phyloP scores from a whole-genome alignment of 2,888 invertebrate genomes.

The Caenorhabditis sp. region DNA sequence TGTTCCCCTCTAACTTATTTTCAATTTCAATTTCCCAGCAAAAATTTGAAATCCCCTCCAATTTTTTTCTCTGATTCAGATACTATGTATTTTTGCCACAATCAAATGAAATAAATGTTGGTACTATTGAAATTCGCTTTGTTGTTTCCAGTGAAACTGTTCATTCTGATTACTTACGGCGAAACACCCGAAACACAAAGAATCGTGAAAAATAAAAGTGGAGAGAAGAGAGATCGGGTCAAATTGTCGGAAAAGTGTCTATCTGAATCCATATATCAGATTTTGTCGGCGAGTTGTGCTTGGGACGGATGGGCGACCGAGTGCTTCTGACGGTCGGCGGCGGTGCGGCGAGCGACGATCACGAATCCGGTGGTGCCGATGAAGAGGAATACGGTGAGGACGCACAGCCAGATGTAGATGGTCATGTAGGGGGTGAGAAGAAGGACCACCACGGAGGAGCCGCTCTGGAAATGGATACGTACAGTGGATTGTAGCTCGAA shows the following conservation, averaged over 20 bases:
- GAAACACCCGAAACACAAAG: slow-evolving; percentile 10
- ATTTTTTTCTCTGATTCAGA: too few relatives aligned
- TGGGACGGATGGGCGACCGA: slow-evolving; percentile 60
- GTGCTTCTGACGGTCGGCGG: slow-evolving; percentile 49
- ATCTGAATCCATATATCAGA: slow-evolving; percentile 41
- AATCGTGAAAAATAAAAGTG: neutral
- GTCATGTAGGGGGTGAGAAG: slow-evolving; percentile 70
- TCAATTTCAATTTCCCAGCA: neutral
- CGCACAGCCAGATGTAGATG: slow-evolving; percentile 64
- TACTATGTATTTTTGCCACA: too few relatives aligned
- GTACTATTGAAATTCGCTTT: too few relatives aligned
- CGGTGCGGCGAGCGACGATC: slow-evolving; percentile 61
- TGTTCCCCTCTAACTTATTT: neutral
- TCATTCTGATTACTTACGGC: neutral
- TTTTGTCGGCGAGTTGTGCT: slow-evolving; percentile 64
- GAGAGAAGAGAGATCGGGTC: neutral
- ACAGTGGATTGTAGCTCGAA: too few relatives aligned
- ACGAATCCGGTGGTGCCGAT: slow-evolving; percentile 66
- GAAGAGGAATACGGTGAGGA: slow-evolving; percentile 65
- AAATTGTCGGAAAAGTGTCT: neutral
- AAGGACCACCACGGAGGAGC: slow-evolving; percentile 66
- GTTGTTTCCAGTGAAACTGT: neutral
- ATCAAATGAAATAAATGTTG: too few relatives aligned
- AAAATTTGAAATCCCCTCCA: too few relatives aligned
- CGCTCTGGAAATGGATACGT: slow-evolving; percentile 71